phyloP scores from a whole-genome alignment of 2,888 invertebrate genomes.

The Octodonta nipae region DNA sequence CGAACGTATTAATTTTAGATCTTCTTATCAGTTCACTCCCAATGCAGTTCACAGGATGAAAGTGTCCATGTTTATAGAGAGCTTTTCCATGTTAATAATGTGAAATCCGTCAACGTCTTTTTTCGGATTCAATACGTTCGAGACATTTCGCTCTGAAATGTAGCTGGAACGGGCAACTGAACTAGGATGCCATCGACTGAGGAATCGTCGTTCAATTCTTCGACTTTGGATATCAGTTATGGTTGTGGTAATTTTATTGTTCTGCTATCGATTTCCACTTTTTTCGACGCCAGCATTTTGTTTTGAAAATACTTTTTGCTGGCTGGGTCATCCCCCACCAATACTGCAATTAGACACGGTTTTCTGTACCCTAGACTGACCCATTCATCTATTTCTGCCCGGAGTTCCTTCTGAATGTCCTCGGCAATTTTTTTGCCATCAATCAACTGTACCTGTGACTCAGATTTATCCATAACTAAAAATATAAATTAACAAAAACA shows the following conservation, averaged over 20 bases:
- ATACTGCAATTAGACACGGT: slow-evolving; percentile 65
- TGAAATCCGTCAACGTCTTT: slow-evolving; percentile 92
- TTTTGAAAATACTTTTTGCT: slow-evolving; percentile 70
- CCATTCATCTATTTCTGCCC: slow-evolving; percentile 50
- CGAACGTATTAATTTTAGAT: slow-evolving; percentile 60
- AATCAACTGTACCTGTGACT: no score
- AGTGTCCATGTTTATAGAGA: slow-evolving; percentile 57
- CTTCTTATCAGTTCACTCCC: slow-evolving; percentile 59
- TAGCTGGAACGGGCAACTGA: slow-evolving; percentile 71
- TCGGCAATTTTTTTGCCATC: slow-evolving; percentile 60
- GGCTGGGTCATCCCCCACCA: slow-evolving; percentile 76
- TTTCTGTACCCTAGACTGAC: slow-evolving; percentile 43
- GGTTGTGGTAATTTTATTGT: no score
- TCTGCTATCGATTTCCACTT: no score
- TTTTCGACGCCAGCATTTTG: slow-evolving; percentile 53
- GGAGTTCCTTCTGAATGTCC: slow-evolving; percentile 54
- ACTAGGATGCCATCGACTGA: slow-evolving; percentile 71
- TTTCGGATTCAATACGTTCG: slow-evolving; percentile 62
- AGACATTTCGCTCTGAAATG: slow-evolving; percentile 61
- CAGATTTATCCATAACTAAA: no score
- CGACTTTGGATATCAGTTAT: slow-evolving; percentile 52
- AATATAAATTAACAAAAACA: no score
- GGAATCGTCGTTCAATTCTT: slow-evolving; percentile 52
- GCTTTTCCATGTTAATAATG: slow-evolving; percentile 65
- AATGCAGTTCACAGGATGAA: slow-evolving; percentile 71